Base-by-base conservation (phyloP, 1,140 invertebrate genomes). In the Aphelenchoides avenae region DNA sequence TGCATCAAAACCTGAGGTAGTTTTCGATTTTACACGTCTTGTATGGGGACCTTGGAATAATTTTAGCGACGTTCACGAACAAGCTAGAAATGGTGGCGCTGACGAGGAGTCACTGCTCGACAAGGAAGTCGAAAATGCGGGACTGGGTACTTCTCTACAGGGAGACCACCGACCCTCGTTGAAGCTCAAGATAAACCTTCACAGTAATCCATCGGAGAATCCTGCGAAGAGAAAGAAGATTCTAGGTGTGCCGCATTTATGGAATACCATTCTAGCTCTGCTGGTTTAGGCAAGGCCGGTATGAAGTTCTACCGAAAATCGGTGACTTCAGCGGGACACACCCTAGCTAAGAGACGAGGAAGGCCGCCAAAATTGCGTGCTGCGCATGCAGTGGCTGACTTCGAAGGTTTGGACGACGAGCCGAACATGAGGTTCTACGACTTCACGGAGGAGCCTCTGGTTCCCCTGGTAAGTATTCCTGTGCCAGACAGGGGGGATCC, bases 301-400 rank as follows among this genome's bases (percentile, higher is more conserved):
- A 33, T 60, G 42, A 60, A 60, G 42, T 37, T 61, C 1, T 60
- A 60, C 34, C 57, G 57, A 22, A 60, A 61, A 15, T 58, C 56
- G 39, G 53, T 58, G 33, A 54, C 56, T 0, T 58, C 56, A 7
- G 56, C 56, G 13, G 33, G 34, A 18, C 34, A 46, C 22, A 57
- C 44, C 30, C 9, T 24, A 30, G 27, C 49, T 13, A 26, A 48
- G 26, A 44, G 65, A 24, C 41, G 68, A 5, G 68, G 69, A 30
- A 46, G 69, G 11, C 68, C 69, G 20, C 68, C 69, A 20, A 70
- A 70, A 44, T 29, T 57, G 13, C 61, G 58, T 29, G 34, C 64
- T n/a, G 50, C 47, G 11, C 31, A 44, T 13, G 29, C 41, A 27
- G 29, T 33, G 9, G 30, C 34, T 20, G 44, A 50, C 26, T 52